Evolutionary conservation across 2,888 invertebrate genomes (phyloP), one percentile per base, ranked within the genome.

Genomic region (Pyrochroa serraticornis): DNA sequence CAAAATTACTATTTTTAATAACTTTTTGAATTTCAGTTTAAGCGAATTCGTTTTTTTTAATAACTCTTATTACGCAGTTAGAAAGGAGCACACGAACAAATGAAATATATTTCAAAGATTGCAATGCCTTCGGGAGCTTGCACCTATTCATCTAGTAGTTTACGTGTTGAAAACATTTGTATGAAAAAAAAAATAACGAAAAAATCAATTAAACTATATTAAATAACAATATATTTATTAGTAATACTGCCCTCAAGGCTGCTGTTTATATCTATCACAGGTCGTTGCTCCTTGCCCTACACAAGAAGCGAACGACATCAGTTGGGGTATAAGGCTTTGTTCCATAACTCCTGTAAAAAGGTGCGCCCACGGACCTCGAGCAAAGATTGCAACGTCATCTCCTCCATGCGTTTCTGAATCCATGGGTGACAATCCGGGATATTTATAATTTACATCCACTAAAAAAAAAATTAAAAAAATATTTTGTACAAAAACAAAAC

Each of bases 351-450:
- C 92, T 0, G 86, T 85, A 71, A 93, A 90, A 0, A 94, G 81
- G 72, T 93, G 92, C 0, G 92, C 80, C 88, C 90, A 89, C 0
- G 91, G 92, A 10, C 88, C 93, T 6, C 78, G 79, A 0, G 92
- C 92, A 76, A 86, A 92, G 0, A 93, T 87, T 0, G 87, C 85
- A 0, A 93, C 92, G 74, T 93, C 93, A 61, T 93, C 92, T 0
- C 90, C 90, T 0, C 88, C 89, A 66, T 90, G 90, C 0, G 89
- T 88, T 68, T 89, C 90, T 8, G 82, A 75, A 0, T 68, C 13
- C 30, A 85, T 78, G 0, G 90, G 89, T 0, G 85, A 83, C 0
- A 85, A 75, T 0, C 87, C 75, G 1, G 89, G 88, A 64, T 82
- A 87, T 0, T 78, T 74, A 72, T 77, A 84, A 69, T 83, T 78